phyloP scores from a whole-genome alignment of 2,113 vertebrate species.

The Platycercus adscitus region DNA sequence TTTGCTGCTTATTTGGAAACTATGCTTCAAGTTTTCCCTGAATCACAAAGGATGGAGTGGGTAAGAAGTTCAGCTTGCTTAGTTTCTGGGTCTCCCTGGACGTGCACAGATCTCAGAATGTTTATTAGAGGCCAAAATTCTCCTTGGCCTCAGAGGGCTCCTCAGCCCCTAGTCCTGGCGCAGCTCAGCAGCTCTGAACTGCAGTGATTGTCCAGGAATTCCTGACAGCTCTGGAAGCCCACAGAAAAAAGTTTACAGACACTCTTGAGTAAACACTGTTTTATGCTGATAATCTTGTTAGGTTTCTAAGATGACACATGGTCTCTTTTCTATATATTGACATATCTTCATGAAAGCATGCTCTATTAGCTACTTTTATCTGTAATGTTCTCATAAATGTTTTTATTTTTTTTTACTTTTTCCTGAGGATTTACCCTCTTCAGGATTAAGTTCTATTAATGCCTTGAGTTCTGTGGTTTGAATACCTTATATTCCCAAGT shows the following conservation, averaged over 20 bases:
- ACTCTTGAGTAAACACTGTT: not conserved
- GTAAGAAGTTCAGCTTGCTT: not conserved
- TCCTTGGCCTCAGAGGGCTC: slow-evolving; percentile 6
- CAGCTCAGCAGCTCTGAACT: not conserved
- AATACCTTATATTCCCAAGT: slow-evolving; percentile 50
- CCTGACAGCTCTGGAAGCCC: not conserved
- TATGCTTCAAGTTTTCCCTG: not conserved
- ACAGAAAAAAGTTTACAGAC: not conserved
- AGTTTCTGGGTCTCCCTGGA: not conserved
- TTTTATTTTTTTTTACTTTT: slow-evolving; percentile 58
- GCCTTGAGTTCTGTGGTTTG: slow-evolving; percentile 23
- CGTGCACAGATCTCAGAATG: not conserved
- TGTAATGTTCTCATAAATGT: slow-evolving; percentile 1
- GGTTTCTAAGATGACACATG: not conserved
- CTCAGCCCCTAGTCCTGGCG: not conserved
- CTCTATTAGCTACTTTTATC: slow-evolving; percentile 7
- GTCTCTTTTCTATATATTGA: not conserved
- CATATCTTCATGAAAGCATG: not conserved
- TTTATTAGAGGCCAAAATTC: slow-evolving; percentile 5
- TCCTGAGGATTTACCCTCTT: not conserved
- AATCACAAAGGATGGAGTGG: not conserved
- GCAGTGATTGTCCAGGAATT: not conserved
- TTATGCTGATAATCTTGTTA: not conserved
- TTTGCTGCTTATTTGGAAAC: slow-evolving; percentile 12
- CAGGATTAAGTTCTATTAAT: slow-evolving; percentile 29